Conservation (phyloP, 2,888 invertebrate genomes). For the Cheilosia pagana region DNA sequence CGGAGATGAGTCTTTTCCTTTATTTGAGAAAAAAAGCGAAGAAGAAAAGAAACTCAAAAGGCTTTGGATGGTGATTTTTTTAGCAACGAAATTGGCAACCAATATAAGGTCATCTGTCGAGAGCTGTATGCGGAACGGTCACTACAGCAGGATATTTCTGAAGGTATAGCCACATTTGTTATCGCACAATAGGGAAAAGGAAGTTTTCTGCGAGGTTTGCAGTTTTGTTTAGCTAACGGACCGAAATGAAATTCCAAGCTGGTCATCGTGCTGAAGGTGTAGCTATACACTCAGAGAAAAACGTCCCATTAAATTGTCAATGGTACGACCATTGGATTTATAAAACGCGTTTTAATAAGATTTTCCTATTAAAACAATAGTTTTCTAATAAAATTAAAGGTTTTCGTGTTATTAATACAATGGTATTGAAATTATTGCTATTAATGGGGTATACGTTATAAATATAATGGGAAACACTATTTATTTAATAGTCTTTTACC, state of each 20-base stretch:
- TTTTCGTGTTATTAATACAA: too few species aligned
- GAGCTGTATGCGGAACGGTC: constrained; percentile 54
- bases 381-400: too few species aligned
- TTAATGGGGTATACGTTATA: too few species aligned
- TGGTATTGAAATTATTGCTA: too few species aligned
- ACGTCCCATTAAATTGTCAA: too few species aligned
- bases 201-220: constrained; percentile 57
- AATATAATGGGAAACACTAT: too few species aligned
- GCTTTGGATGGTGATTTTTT: constrained; percentile 42
- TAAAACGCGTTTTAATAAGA: too few species aligned
- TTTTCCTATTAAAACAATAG: too few species aligned
- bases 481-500: too few species aligned
- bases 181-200: constrained; percentile 24
- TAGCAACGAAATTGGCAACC: constrained; percentile 64
- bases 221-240: constrained; percentile 25
- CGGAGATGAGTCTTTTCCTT: constrained; percentile 62
- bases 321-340: too few species aligned
- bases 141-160: constrained; percentile 55
- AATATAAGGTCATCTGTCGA: constrained; percentile 68
- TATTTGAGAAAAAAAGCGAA: constrained; percentile 50
- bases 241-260: background rate
- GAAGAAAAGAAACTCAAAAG: background rate
- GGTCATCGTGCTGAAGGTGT: too few species aligned
- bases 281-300: too few species aligned
- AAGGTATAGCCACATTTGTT: constrained; percentile 41